Evolutionary conservation across 2,113 vertebrate species (phyloP), one percentile per base, ranked within the genome.

Genomic region (Cacatua alba): DNA sequence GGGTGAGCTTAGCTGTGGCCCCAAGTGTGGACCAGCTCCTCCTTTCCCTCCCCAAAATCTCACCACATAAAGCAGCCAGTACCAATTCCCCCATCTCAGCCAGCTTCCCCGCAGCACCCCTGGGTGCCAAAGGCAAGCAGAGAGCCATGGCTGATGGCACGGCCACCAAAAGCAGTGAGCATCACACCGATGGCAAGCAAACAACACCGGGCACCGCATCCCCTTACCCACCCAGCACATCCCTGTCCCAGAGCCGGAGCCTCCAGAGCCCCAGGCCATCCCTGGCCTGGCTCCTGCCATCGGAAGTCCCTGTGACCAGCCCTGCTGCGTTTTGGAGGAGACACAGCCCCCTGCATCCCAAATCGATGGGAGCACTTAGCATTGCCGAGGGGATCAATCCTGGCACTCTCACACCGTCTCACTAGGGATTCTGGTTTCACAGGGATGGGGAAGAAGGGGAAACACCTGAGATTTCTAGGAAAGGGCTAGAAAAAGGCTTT

Each of bases 401-500:
- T 78, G 94, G 88, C 92, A 86, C 72, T 55, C 59, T 88, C 79
- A 46, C 60, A 72, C 46, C 17, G 1, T 74, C 81, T 81, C 65
- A 48, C 78, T 26, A n/a, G 68, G 85, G 78, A 70, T 53, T 96
- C 57, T 81, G 52, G 76, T 72, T 91, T 84, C 92, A 49, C 39
- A 23, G n/a, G 48, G 76, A 13, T 10, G n/a, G 55, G 60, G 74
- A 80, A 59, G 86, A 75, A 78, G 44, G 1, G 13, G 63, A 33
- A 94, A 41, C 29, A 87, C 41, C 74, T 37, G 69, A 31, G 78
- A 37, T 82, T 91, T 91, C 86, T 52, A 94, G 92, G 76, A 92
- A 89, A 92, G 41, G 80, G 77, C 83, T 79, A 80, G 94, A 90
- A 97, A 88, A 94, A 74, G 14, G 88, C 49, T 90, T 82, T 88